Evolutionary conservation across 1,140 invertebrate genomes (phyloP), one percentile per base, ranked within the genome.

Genomic region (Drosophila tani): DNA sequence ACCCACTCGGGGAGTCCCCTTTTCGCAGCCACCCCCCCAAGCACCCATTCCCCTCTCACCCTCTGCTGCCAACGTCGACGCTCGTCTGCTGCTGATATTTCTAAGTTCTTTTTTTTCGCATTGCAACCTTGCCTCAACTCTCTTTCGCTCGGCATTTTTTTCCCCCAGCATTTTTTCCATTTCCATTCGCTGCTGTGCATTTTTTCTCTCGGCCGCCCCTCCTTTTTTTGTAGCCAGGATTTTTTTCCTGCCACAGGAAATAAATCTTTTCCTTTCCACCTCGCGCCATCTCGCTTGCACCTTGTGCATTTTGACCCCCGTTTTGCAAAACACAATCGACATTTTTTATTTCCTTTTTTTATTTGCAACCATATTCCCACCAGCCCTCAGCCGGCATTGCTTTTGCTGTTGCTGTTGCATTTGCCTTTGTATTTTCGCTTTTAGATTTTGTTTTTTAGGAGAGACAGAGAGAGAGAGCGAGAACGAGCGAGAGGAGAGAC

Each of bases 111-210:
- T 88, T 80, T 87, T 87, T 87, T 80, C 75, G 55, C 68, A 71
- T 75, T 90, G 83, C 87, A 88, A 91, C 75, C 86, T 88, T 91
- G 78, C 82, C 82, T 79, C 81, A 64, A 70, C 82, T 91, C 66
- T 68, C 49, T 46, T 59, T 70, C 60, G 43, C 56, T 66, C 63
- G n/a, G 60, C 47, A 27, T 29, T 56, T 56, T 79, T 81, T 86
- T 68, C 35, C 51, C 7, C 29, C 75, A 62, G 45, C 63, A 75
- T 80, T 83, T 77, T 75, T 88, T 69, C 60, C 82, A 66, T 81
- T 85, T 86, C 78, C 82, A 81, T 81, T 81, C 75, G 68, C 74
- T 75, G 76, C 74, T 75, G 76, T 90, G 86, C 78, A 88, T 91
- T 91, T 87, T 87, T 83, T 91, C 81, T 83, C 47, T 67, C 69